Base-by-base conservation (phyloP, 2,888 invertebrate genomes). In the Cephus pygmeus region DNA sequence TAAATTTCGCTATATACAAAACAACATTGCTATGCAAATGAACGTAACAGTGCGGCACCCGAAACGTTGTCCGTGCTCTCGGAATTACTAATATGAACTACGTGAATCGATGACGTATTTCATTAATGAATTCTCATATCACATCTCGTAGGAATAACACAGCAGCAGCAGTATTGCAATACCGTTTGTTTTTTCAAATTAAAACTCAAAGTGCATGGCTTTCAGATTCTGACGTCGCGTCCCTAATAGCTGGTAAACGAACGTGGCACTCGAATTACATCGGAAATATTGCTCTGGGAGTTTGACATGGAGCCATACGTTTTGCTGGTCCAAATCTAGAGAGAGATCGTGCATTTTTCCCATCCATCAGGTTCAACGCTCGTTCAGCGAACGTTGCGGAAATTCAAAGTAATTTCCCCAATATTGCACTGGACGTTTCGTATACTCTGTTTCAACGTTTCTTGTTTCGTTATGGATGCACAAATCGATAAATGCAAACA, bases 1-100 rank as follows among this genome's bases (percentile, higher is more conserved):
- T 82, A 84, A 82, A 85, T 85, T 82, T 80, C 23, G 56, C 31
- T 12, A 71, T 56, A 56, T 6, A 75, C 81, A 71, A 84, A 81
- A 83, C 80, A 79, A 75, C 71, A 40, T 30, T 69, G 30, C 71
- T 73, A 79, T 80, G 81, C 79, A 75, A 79, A 81, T 73, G 73
- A 81, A 78, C 35, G 56, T 69, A 31, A 75, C 69, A 35, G 69
- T 34, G 35, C n/a, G 23, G 74, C 3, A 3, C 12, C 12, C 11
- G 71, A 6, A 33, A 31, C 71, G 71, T 71, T 71, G 71, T 31
- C 71, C 11, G 12, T 30, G 30, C 12, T 23, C 12, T 31, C 6
- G 9, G 71, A 71, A 71, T 71, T 15, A n/a, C 23, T 71, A 71
- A 71, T 71, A 34, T 34, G 12, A 34, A 71, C 30, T 12, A 71